Percentiles rank a stretch among this genome's conserved stretches.
phyloP scores from a whole-genome alignment of 2,888 invertebrate species.

The Apamea anceps region DNA sequence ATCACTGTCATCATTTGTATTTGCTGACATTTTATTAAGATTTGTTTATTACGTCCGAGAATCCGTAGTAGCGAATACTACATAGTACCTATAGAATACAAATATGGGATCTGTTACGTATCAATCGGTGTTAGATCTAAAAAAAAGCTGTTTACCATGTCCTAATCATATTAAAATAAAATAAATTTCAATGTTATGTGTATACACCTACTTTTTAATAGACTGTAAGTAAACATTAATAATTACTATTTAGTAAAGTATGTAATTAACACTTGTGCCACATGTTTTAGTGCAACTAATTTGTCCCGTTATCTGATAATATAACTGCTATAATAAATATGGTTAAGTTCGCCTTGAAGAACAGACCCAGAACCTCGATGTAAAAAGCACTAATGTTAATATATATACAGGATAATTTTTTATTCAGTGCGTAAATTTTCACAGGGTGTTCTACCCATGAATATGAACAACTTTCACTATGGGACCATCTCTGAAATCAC shows the following conservation, averaged over 20 bases:
- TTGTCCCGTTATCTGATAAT: no score
- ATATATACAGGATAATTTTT: no score
- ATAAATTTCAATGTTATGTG: not conserved
- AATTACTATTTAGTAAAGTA: not conserved
- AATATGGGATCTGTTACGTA: slow-evolving; percentile 16
- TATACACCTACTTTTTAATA: not conserved
- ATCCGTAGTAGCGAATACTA: slow-evolving; percentile 7
- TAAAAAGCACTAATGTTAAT: no score
- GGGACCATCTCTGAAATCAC: no score
- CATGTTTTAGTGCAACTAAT: not conserved
- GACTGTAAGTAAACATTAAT: not conserved
- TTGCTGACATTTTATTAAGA: not conserved
- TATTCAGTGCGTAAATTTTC: no score
- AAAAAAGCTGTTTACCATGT: slow-evolving; percentile 10
- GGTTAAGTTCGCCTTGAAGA: no score
- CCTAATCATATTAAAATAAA: slow-evolving; percentile 14
- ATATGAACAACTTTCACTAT: no score
- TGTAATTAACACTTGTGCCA: not conserved
- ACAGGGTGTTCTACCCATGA: no score
- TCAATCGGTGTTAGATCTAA: slow-evolving; percentile 22
- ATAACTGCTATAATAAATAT: no score
- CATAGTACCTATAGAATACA: not conserved
- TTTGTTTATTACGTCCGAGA: not conserved
- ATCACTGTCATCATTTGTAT: not conserved
- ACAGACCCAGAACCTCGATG: no score